These are phyloP conservation scores for Drosophila kikkawai DNA, from an alignment of 1,140 invertebrate genomes.

Conservation along the genomic window DNA sequence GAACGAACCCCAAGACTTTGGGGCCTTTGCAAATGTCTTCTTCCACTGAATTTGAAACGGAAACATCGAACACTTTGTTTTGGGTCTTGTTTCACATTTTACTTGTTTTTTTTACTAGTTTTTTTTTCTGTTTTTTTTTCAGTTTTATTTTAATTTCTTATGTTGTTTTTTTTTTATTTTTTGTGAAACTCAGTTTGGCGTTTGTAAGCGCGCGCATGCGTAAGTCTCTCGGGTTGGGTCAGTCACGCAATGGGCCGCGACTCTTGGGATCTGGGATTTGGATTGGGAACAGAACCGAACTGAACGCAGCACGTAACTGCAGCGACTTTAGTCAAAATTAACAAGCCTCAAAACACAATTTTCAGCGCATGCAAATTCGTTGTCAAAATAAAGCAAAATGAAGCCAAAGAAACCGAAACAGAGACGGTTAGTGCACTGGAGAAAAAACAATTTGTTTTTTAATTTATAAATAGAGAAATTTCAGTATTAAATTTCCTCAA, in stretches of 20 bases:
- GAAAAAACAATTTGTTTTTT: background rate
- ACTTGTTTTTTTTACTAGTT: conserved; percentile 36
- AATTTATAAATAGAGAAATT: background rate
- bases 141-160: conserved; percentile 13
- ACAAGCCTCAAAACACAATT: conserved; percentile 84
- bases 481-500: background rate
- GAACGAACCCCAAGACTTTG: conserved; percentile 38
- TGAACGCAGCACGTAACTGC: conserved; percentile 59
- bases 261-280: conserved; percentile 33
- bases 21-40: conserved; percentile 73
- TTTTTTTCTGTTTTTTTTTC: conserved; percentile 27
- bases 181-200: conserved; percentile 59
- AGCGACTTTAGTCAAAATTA: conserved; percentile 79
- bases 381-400: conserved; percentile 69
- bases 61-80: conserved; percentile 84
- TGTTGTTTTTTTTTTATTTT: conserved; percentile 15
- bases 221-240: conserved; percentile 64
- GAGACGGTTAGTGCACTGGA: conserved; percentile 28
- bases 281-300: conserved; percentile 34
- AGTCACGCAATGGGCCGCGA: conserved; percentile 71
- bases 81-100: conserved; percentile 82
- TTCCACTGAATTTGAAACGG: conserved; percentile 83
- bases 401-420: conserved; percentile 40
- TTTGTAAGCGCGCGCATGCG: conserved; percentile 83
- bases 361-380: conserved; percentile 83